Base-by-base conservation (phyloP, 1,140 invertebrate species). In the Apis cerana region DNA sequence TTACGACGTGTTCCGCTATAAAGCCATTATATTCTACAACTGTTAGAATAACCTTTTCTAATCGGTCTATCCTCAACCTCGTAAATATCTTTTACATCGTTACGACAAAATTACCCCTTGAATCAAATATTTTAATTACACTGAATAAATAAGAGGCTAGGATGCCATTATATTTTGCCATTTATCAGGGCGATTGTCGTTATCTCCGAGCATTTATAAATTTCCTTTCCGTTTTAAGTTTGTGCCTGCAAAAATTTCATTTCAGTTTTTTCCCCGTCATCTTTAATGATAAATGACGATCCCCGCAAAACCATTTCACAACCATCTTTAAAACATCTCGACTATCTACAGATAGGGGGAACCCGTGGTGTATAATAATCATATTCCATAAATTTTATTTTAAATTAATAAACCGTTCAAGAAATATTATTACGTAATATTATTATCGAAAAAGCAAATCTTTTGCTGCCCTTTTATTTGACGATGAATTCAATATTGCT, bases 1-100 rank as follows among this genome's bases (percentile, higher is more conserved):
- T 81, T 78, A 61, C 59, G 19, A n/a, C 64, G 62, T 12, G 69
- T 83, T 56, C 75, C 59, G 72, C 80, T 83, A 68, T 69, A 72
- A 64, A 52, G 50, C 23, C 27, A 54, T 56, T 65, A 79, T 65
- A 76, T 71, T 68, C 65, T 21, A 80, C 56, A 75, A 70, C 75
- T 78, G 80, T 54, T 68, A n/a, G 80, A 48, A 67, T 77, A 69
- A 56, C 78, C 56, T 50, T 59, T 48, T 48, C 23, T 23, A 43
- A 54, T 58, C 43, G 27, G 50, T 8, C 23, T 54, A 11, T 33
- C 15, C 71, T 48, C 33, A 43, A 17, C 3, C 48, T n/a, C 64
- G 64, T 69, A 56, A 76, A 76, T 82, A 69, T 67, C 64, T 10
- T 69, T 67, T 43, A 48, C 43, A 64, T 48, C 19, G 19, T 64